Evolutionary conservation across 2,113 vertebrate genomes (phyloP), one percentile per base, ranked within the genome.

Genomic region (Falco punctatus): DNA sequence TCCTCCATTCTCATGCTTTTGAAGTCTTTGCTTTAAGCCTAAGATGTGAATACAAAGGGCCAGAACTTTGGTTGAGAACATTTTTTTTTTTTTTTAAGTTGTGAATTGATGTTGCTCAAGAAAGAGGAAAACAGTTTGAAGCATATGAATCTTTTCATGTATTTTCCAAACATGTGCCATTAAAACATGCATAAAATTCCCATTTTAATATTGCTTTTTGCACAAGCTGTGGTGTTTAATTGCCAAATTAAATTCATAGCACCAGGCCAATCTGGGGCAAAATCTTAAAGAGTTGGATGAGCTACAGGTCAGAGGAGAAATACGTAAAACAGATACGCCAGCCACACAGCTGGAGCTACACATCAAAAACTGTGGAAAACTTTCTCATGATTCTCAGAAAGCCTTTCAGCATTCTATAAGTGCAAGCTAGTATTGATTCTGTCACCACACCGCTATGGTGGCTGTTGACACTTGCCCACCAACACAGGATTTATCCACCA

Each of bases 21-120:
- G 97, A 97, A 97, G 97, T 96, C 90, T 97, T 95, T 86, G 62
- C 96, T 94, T 87, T 86, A 97, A 97, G 94, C 30, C 28, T 32
- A 84, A 81, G 83, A 94, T 55, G 66, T 87, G 65, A 84, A 95
- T 44, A 96, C 96, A 97, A 98, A 97, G 61, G 88, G 52, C 46
- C 27, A 81, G 85, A 93, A 61, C 49, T 85, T 61, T 40, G 71
- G 44, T 48, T 92, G 81, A 81, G 55, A 85, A 59, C 10, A 33
- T 57, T 12, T 55, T 86, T 59, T 54, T 84, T 70, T 38, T 71
- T 77, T 86, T 35, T 70, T n/a, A 46, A 93, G 42, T 73, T 15
- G 52, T 52, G 70, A 44, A 78, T 48, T 79, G 48, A 88, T 81
- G 92, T 33, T 52, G 38, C 62, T 40, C 38, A 73, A 80, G 85